Evolutionary conservation across 2,888 invertebrate genomes (phyloP).

Genomic region (Protodeltote pygarga): DNA sequence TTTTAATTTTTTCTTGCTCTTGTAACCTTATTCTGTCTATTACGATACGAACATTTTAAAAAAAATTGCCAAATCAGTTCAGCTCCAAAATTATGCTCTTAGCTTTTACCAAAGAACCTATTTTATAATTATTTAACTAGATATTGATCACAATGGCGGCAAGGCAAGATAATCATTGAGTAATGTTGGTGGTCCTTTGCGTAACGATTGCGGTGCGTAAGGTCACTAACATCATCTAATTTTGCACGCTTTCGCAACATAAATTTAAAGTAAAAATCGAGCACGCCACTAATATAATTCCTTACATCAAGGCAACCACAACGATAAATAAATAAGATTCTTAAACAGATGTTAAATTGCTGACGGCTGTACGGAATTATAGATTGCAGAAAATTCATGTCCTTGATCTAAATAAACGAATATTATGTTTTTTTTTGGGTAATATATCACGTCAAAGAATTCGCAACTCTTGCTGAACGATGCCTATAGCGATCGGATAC

Average conservation of each 20-base stretch:
- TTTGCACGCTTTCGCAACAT: slow-evolving; percentile 80
- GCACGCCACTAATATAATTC: slow-evolving; percentile 54
- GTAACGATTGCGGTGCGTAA: slow-evolving; percentile 75
- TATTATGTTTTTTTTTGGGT: slow-evolving; percentile 38
- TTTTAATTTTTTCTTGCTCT: no score
- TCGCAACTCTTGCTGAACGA: slow-evolving; percentile 36
- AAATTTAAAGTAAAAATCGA: slow-evolving; percentile 63
- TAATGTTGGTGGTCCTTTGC: slow-evolving; percentile 56
- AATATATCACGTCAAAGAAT: slow-evolving; percentile 41
- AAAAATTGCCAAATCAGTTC: no score
- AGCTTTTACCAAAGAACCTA: no score
- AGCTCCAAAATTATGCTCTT: no score
- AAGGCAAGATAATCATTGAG: slow-evolving; percentile 40
- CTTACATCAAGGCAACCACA: slow-evolving; percentile 51
- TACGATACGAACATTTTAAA: no score
- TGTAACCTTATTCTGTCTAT: no score
- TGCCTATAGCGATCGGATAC: slow-evolving; percentile 22
- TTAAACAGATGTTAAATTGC: slow-evolving; percentile 42
- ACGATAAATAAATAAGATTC: slow-evolving; percentile 33
- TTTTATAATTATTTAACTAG: no score
- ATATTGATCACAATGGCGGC: slow-evolving; percentile 37
- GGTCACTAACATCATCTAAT: slow-evolving; percentile 80
- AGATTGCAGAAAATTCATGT: slow-evolving; percentile 45
- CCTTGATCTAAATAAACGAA: slow-evolving; percentile 48
- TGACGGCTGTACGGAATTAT: slow-evolving; percentile 34